These are phyloP conservation scores for Martes martes DNA, from an alignment of 2,113 vertebrate species.

Conservation along the genomic window DNA sequence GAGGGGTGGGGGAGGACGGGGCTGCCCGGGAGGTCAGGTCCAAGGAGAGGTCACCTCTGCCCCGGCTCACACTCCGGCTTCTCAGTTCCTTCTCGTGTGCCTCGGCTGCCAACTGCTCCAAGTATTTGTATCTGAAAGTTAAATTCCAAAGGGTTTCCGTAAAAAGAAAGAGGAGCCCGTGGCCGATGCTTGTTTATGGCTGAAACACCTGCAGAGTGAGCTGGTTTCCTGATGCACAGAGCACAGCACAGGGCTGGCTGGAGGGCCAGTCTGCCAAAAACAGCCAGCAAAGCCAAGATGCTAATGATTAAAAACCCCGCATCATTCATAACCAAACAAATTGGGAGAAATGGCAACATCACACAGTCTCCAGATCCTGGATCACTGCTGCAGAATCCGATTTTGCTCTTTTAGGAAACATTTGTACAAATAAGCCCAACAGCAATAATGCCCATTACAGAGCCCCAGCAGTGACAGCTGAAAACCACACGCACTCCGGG, in stretches of 20 bases:
- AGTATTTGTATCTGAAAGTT: slow-evolving; percentile 93
- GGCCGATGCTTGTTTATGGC: slow-evolving; percentile 82
- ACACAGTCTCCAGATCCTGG: slow-evolving; percentile 51
- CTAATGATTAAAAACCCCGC: slow-evolving; percentile 73
- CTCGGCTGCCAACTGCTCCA: slow-evolving; percentile 92
- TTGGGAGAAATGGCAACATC: slow-evolving; percentile 54
- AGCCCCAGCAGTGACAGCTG: slow-evolving; percentile 51
- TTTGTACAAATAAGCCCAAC: slow-evolving; percentile 64
- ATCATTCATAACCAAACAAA: slow-evolving; percentile 75
- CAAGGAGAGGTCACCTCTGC: slow-evolving; percentile 92
- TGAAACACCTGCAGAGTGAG: slow-evolving; percentile 83
- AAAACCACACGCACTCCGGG: slow-evolving; percentile 63
- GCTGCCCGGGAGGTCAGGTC: slow-evolving; percentile 87
- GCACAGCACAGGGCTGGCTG: slow-evolving; percentile 66
- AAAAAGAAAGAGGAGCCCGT: slow-evolving; percentile 82
- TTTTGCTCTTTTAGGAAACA: slow-evolving; percentile 67
- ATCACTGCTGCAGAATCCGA: slow-evolving; percentile 63
- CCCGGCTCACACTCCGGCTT: slow-evolving; percentile 82
- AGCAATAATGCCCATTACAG: slow-evolving; percentile 40
- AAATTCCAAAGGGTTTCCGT: slow-evolving; percentile 88
- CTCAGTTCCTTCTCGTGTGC: slow-evolving; percentile 91
- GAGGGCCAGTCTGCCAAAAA: slow-evolving; percentile 64
- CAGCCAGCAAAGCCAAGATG: slow-evolving; percentile 58
- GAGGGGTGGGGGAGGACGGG: slow-evolving; percentile 76
- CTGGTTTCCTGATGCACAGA: slow-evolving; percentile 77